These are phyloP conservation scores for Anguilla pacifica DNA, from an alignment of 2,797 vertebrate genomes.

Conservation along the genomic window DNA sequence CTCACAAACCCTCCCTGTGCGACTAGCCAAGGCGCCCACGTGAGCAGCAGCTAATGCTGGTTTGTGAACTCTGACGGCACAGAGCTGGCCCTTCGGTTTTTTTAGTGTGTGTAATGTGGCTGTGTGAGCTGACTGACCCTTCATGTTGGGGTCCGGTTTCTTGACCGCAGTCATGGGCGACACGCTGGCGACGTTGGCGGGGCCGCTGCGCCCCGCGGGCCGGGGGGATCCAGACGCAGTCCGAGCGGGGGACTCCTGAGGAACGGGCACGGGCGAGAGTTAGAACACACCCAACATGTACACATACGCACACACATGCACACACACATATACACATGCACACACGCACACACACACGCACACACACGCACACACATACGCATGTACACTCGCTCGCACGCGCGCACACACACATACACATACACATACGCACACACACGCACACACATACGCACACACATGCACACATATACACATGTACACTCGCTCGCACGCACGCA, in stretches of 20 bases:
- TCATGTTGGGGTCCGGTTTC: slow-evolving; percentile 97
- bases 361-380: not conserved
- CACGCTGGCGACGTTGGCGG: slow-evolving; percentile 78
- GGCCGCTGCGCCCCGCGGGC: slow-evolving; percentile 84
- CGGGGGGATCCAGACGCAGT: slow-evolving; percentile 88
- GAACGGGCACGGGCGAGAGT: not conserved
- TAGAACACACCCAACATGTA: not conserved
- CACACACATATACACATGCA: not conserved
- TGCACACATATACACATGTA: too few relatives aligned
- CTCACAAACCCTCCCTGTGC: not conserved
- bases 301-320: not conserved
- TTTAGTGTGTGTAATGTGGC: not conserved
- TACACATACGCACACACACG: not conserved
- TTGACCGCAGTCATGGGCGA: slow-evolving; percentile 95
- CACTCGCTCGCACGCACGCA: too few relatives aligned
- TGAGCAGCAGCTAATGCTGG: not conserved
- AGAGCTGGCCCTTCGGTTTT: not conserved
- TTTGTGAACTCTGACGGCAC: not conserved
- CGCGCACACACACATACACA: not conserved
- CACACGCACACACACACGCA: not conserved
- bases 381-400: not conserved
- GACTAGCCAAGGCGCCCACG: not conserved
- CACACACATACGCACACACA: not conserved
- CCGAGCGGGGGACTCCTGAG: slow-evolving; percentile 92
- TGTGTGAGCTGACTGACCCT: slow-evolving; percentile 71